Evolutionary conservation across 1,140 invertebrate genomes (phyloP), one percentile per base, ranked within the genome.

Genomic region (Acromyrmex charruanus): DNA sequence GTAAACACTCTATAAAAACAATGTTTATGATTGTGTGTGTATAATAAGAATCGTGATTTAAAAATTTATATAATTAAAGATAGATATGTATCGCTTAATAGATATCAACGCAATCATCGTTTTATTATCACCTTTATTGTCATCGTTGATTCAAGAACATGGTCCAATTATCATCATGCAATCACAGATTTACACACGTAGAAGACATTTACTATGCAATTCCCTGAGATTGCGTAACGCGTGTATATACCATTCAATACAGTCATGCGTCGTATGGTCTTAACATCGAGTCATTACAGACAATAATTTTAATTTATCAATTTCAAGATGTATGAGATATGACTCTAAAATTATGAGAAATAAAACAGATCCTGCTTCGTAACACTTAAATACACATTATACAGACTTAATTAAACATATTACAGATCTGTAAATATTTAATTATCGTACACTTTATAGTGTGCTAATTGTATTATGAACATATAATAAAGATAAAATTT

Each of bases 151-250:
- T 81, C 53, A 6, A 86, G 39, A 81, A 81, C 53, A 2, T 63
- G 16, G 6, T 69, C 16, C 51, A 51, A 35, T 61, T 79, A 79
- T 79, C 63, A 86, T 69, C 35, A 25, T 14, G 25, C 31, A 49
- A 69, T 86, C 77, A 31, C 65, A 69, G 51, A 81, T 68, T 55
- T 69, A 68, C 49, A 59, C 51, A 72, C 5, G 39, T 9, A 84
- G 39, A 58, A 63, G 25, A 49, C 75, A 71, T 81, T 86, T 81
- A 81, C 77, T 82, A 59, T 69, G 51, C 53, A 14, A 81, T 81
- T 59, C 39, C 31, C 53, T 49, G 65, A 69, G 51, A 81, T 81
- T 86, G 44, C 63, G 21, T 49, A 81, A 86, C n/a, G 14, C 25
- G 3, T 51, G 39, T 66, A 28, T 18, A 49, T 35, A 53, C 68